Evolutionary conservation across 2,113 vertebrate genomes (phyloP).

Genomic region (Picathartes gymnocephalus): DNA sequence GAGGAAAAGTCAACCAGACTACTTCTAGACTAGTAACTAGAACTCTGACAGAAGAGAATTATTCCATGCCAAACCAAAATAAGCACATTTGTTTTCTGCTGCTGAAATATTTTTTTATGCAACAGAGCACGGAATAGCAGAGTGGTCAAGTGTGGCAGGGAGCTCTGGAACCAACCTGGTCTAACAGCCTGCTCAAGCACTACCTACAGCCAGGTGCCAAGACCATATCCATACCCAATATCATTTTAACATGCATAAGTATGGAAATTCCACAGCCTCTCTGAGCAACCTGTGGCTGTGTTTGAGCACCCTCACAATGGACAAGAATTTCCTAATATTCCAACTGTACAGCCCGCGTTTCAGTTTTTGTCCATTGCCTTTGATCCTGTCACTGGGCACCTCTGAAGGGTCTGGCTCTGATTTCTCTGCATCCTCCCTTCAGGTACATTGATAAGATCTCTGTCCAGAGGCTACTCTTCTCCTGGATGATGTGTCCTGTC

Average conservation of each 20-base stretch:
- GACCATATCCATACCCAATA: too few relatives aligned
- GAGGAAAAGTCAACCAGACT: not conserved
- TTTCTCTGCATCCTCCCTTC: not conserved
- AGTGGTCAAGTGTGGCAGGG: not conserved
- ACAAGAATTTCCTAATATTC: not conserved
- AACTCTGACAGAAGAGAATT: not conserved
- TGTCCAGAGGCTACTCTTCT: not conserved
- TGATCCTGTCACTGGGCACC: not conserved
- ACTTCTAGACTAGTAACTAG: not conserved
- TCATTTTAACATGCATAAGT: not conserved
- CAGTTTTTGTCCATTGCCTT: not conserved
- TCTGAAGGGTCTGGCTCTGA: not conserved
- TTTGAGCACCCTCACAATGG: not conserved
- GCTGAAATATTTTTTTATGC: not conserved
- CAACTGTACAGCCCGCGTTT: rapidly evolving
- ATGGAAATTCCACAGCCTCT: not conserved
- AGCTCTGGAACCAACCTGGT: not conserved
- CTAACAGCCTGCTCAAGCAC: not conserved
- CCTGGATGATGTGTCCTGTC: not conserved
- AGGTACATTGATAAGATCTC: not conserved
- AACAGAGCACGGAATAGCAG: not conserved
- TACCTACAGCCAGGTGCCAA: not conserved
- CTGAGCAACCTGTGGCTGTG: rapidly evolving
- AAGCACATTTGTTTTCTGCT: not conserved
- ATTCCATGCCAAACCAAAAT: not conserved